These are phyloP conservation scores for Fissipunctia ypsillon DNA, from an alignment of 2,888 invertebrate species.

Conservation along the genomic window DNA sequence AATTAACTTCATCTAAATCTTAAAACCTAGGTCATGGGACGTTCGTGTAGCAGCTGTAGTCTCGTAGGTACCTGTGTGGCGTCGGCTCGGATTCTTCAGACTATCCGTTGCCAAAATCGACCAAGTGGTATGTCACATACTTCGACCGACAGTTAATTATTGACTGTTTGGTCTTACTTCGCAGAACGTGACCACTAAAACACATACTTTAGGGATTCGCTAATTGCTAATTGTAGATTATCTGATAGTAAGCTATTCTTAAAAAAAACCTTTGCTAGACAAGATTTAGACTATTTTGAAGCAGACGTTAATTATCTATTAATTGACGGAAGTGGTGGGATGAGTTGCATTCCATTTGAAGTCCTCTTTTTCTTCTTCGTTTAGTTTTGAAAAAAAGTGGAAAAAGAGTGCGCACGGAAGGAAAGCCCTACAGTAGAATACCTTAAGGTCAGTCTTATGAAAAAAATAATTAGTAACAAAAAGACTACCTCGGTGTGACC, in stretches of 20 bases:
- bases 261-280: not conserved
- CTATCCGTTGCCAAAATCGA: constrained; percentile 52
- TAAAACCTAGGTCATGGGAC: no score
- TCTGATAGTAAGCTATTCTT: not conserved
- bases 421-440: not conserved
- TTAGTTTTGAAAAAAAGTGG: not conserved
- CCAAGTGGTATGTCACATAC: constrained; percentile 46
- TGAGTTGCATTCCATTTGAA: not conserved
- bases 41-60: constrained; percentile 22
- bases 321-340: not conserved
- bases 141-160: constrained; percentile 37
- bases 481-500: not conserved
- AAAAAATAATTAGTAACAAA: not conserved
- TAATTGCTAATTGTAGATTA: constrained; percentile 36
- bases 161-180: constrained; percentile 30
- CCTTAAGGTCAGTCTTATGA: not conserved
- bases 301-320: not conserved
- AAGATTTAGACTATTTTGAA: constrained; percentile 10
- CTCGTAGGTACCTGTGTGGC: constrained; percentile 34
- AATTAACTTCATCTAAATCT: not conserved
- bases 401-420: not conserved
- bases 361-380: not conserved
- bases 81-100: constrained; percentile 37
- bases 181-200: constrained; percentile 27
- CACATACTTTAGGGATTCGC: constrained; percentile 33